Evolutionary conservation across 2,113 vertebrate genomes (phyloP).

Genomic region (Corvus moneduloides): DNA sequence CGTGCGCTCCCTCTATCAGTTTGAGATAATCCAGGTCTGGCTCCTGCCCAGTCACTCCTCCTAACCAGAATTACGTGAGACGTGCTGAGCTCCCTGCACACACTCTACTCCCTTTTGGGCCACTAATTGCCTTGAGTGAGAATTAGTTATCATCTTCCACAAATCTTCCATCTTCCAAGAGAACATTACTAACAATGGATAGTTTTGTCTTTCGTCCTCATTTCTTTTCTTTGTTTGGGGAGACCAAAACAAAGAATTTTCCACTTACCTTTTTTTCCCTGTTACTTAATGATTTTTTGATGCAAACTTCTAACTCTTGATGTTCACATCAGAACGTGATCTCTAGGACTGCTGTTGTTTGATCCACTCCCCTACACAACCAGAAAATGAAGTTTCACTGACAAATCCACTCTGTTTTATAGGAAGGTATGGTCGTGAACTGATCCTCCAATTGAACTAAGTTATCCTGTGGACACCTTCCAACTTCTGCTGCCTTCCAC

Average conservation of each 20-base stretch:
- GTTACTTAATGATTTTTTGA: background rate
- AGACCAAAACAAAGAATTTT: background rate
- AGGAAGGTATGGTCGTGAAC: background rate
- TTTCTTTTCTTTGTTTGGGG: background rate
- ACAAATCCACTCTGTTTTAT: background rate
- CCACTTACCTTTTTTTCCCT: background rate
- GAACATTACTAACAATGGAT: background rate
- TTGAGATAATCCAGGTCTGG: conserved; percentile 70
- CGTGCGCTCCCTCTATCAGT: conserved; percentile 57
- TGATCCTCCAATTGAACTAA: background rate
- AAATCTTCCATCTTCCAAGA: background rate
- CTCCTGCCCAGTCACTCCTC: conserved; percentile 65
- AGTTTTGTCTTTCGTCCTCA: background rate
- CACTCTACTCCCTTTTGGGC: background rate
- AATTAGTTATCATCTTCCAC: background rate
- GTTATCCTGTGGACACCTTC: background rate
- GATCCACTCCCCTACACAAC: background rate
- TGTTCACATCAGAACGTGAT: background rate
- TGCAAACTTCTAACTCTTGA: background rate
- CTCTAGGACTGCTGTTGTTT: background rate
- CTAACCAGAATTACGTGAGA: conserved; percentile 47
- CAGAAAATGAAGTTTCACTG: background rate
- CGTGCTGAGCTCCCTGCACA: background rate
- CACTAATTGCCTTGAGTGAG: background rate
- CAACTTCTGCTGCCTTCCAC: background rate